Base-by-base conservation (phyloP, 37 sponge, comb jelly and placozoan species). In the Axinella damicornis region DNA sequence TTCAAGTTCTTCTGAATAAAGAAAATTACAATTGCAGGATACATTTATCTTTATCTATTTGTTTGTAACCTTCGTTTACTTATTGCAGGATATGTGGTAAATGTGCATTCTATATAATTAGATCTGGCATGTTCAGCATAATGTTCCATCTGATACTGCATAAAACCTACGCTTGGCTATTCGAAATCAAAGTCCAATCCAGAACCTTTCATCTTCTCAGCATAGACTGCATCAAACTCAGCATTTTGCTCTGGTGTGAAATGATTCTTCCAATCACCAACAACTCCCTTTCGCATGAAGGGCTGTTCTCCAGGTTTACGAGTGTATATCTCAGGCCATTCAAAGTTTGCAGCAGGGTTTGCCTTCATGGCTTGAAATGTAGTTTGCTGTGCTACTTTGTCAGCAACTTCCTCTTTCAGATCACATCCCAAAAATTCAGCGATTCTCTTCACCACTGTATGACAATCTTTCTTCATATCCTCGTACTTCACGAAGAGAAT, bases 401-500 rank as follows among this genome's bases (percentile, higher is more conserved):
- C 65, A 35, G 83, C 24, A 17, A 79, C 59, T 0, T 79, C 84
- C 24, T 65, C 79, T 18, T 25, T 33, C 17, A 89, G 28, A n/a
- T 61, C 27, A 65, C 27, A 12, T 2, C 74, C 85, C 72, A 83
- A 38, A 60, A 87, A 80, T 18, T 33, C 32, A 22, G 81, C 81
- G 22, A 87, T 80, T 19, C 33, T 59, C 17, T 33, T 33, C 2
- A 87, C 55, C 18, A 69, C 74, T 38, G 25, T 0, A n/a, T 1
- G 59, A 25, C 38, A 80, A 57, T 78, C 79, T 25, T 53, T 39
- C 61, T 85, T 70, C 81, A 87, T 79, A 32, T 87, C 82, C 59
- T 82, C 89, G 41, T 83, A 88, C 78, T 77, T 88, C 30, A 80
- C 31, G 36, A 87, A 87, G 58, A 87, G 82, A 41, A 87, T 67